Conservation (phyloP, 2,888 invertebrate genomes). For the Calliphora vomitoria region DNA sequence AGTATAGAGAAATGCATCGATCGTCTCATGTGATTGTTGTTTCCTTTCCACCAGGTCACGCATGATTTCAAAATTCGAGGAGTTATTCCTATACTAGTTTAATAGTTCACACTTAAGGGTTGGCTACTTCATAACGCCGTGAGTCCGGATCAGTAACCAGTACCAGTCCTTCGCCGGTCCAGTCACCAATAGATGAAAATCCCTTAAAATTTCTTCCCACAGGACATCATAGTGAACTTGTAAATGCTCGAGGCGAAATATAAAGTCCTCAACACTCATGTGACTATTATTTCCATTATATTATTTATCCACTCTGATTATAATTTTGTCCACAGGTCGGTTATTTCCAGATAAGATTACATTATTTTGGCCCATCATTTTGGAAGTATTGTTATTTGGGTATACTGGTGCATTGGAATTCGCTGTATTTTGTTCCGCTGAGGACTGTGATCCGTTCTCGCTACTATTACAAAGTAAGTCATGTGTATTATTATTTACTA, state of each 20-base stretch:
- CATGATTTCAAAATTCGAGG: constrained; percentile 14
- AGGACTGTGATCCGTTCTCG: neutral
- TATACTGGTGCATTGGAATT: neutral
- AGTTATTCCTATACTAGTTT: neutral
- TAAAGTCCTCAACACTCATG: neutral
- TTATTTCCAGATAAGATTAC: neutral
- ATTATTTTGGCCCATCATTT: neutral
- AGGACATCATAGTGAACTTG: neutral
- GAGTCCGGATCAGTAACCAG: neutral
- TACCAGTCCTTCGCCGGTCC: neutral
- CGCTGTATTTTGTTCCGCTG: neutral
- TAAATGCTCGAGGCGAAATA: neutral
- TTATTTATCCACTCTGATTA: neutral
- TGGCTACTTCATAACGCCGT: neutral
- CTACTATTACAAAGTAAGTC: neutral
- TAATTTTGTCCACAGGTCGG: neutral
- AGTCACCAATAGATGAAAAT: neutral
- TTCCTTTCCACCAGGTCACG: constrained; percentile 3
- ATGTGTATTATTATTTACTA: neutral
- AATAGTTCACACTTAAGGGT: neutral
- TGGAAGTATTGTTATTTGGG: neutral
- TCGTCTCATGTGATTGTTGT: constrained; percentile 8
- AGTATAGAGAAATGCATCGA: neutral
- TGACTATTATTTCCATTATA: no score
- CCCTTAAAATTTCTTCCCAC: neutral